phyloP scores from a whole-genome alignment of 2,888 invertebrate genomes.

The Aleiodes leptofemur region DNA sequence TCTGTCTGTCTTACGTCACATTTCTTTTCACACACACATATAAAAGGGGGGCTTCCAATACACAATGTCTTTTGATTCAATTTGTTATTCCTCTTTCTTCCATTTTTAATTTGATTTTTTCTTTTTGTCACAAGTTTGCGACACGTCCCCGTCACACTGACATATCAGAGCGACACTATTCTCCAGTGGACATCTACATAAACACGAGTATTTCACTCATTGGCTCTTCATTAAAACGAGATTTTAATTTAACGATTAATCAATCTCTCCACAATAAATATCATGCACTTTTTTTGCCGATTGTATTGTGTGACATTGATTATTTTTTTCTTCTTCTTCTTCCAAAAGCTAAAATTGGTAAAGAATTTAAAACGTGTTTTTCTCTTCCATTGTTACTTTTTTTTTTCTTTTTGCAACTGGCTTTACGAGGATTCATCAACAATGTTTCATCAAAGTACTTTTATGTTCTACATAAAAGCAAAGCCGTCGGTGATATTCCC shows the following conservation, averaged over 20 bases:
- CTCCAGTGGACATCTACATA: slow-evolving; percentile 17
- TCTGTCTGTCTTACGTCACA: slow-evolving; percentile 20
- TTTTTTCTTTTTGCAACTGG: no score
- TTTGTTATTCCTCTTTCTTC: slow-evolving; percentile 1
- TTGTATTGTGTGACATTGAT: neutral
- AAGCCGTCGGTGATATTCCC: slow-evolving; percentile 25
- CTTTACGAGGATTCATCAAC: neutral
- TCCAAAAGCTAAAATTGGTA: no score
- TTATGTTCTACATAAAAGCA: slow-evolving; percentile 6
- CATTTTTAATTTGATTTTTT: neutral
- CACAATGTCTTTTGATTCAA: neutral
- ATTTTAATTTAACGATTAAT: slow-evolving; percentile 28
- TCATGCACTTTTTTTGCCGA: neutral
- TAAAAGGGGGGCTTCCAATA: neutral
- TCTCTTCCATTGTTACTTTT: no score
- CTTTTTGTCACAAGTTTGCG: slow-evolving; percentile 9
- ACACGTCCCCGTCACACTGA: slow-evolving; percentile 35
- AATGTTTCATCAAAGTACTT: slow-evolving; percentile 22
- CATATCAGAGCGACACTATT: slow-evolving; percentile 14
- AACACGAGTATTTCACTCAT: slow-evolving; percentile 5
- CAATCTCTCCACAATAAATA: neutral
- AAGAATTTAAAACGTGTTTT: no score
- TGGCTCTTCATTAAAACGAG: neutral
- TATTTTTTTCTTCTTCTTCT: no score
- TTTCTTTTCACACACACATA: neutral